phyloP scores from a whole-genome alignment of 37 sponge, comb jelly and placozoan species.

The Ephydatia muelleri region DNA sequence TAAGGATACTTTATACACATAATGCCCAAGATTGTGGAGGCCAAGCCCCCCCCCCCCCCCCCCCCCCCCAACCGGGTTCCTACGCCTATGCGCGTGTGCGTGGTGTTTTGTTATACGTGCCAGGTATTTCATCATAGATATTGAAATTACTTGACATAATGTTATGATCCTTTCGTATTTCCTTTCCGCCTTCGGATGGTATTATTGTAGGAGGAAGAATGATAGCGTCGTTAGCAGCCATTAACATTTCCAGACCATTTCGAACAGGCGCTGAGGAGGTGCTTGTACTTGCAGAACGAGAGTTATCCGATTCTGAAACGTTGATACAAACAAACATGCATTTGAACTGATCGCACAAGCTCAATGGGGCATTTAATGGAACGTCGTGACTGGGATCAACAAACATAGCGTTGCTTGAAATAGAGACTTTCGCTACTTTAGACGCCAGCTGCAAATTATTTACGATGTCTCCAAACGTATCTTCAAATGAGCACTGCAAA shows the following conservation, averaged over 20 bases:
- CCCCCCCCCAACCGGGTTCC: too few relatives aligned
- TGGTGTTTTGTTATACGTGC: too few relatives aligned
- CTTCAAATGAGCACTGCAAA: conserved; percentile 1
- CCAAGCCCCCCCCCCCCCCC: too few relatives aligned
- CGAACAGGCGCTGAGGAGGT: conserved; percentile 1
- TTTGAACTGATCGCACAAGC: conserved; percentile 1
- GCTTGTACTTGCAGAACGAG: background rate
- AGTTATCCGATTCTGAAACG: background rate
- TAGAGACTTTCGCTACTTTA: background rate
- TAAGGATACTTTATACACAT: too few relatives aligned
- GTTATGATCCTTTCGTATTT: background rate
- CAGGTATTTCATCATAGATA: too few relatives aligned
- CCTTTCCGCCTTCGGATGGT: background rate
- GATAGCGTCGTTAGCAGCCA: background rate
- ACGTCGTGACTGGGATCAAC: conserved; percentile 9
- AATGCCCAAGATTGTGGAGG: too few relatives aligned
- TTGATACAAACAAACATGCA: background rate
- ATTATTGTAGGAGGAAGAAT: background rate
- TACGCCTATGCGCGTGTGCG: too few relatives aligned
- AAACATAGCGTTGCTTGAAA: conserved; percentile 7
- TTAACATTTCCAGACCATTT: background rate
- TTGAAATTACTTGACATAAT: too few relatives aligned
- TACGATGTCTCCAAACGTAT: background rate
- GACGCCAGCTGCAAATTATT: background rate
- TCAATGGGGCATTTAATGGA: background rate